phyloP scores from a whole-genome alignment of 2,797 vertebrate species.

The Dendrocincla fuliginosa region DNA sequence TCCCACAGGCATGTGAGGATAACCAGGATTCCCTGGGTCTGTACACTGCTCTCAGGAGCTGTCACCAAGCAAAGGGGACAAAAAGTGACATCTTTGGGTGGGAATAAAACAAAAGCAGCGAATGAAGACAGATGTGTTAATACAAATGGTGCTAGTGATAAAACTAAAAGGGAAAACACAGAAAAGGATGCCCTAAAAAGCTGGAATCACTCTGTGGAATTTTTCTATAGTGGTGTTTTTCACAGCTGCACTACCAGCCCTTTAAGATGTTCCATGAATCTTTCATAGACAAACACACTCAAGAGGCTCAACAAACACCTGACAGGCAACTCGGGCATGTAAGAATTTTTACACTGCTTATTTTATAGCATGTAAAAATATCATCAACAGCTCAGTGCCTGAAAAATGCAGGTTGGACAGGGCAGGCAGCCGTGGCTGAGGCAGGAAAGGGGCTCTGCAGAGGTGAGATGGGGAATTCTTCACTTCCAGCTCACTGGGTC shows the following conservation, averaged over 20 bases:
- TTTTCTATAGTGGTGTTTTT: not conserved
- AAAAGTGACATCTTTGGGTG: not conserved
- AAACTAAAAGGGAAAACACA: not conserved
- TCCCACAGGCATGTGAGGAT: rapidly evolving
- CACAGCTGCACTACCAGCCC: not conserved
- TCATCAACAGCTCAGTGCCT: not conserved
- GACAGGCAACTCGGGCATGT: not conserved
- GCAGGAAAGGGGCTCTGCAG: not conserved
- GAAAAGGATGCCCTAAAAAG: not conserved
- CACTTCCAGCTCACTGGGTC: not conserved
- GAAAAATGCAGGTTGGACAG: not conserved
- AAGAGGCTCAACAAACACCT: not conserved
- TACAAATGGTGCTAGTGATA: not conserved
- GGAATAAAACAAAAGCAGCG: not conserved
- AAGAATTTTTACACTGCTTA: not conserved
- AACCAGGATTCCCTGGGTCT: not conserved
- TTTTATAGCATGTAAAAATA: not conserved
- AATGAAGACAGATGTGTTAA: not conserved
- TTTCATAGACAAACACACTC: not conserved
- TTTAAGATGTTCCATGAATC: not conserved
- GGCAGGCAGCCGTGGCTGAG: not conserved
- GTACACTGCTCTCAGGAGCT: not conserved
- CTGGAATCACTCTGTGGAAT: not conserved
- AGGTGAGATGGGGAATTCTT: not conserved
- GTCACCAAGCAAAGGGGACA: not conserved